Evolutionary conservation across 2,888 invertebrate genomes (phyloP), one percentile per base, ranked within the genome.

Genomic region (Hirtodrosophila histrioides): DNA sequence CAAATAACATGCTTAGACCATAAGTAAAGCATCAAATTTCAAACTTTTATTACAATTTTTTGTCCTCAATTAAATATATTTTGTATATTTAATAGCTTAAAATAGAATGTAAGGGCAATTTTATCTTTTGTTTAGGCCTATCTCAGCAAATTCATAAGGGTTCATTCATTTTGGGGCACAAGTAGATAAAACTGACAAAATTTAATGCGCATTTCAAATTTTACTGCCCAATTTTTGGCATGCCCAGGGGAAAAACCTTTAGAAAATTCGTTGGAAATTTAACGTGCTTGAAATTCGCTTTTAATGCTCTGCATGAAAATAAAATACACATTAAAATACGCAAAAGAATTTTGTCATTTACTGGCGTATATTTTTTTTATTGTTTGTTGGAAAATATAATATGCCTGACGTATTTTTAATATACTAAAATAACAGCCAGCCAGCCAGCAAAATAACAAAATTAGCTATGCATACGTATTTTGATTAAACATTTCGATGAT

Each of bases 211-310:
- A 35, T 17, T 36, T 37, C 12, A 31, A 31, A 50, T 46, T 61
- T 45, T 54, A 57, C 50, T 54, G 45, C 27, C 5, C 17, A 9
- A 8, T 33, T 3, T 39, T 10, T 44, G 5, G n/a, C 5, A 9
- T 10, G 3, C 24, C 7, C 27, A 6, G 31, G 8, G 17, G 27
- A 27, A 51, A 27, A 29, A 33, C 27, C 17, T 29, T n/a, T 17
- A 27, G 12, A 17, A 17, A 31, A 43, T 37, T 12, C 23, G 4
- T 31, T 12, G 0, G 7, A 37, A 36, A n/a, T 56, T 36, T n/a
- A 56, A 41, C 10, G 33, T 33, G 33, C 41, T 17, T 56, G 33
- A 41, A 49, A 69, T 43, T 27, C 29, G 3, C n/a, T 36, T 50
- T 40, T 31, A 49, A 29, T 55, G 44, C 11, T 33, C 6, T n/a